Evolutionary conservation across 1,140 invertebrate species (phyloP), one percentile per base, ranked within the genome.

Genomic region (Polypedilum vanderplanki): DNA sequence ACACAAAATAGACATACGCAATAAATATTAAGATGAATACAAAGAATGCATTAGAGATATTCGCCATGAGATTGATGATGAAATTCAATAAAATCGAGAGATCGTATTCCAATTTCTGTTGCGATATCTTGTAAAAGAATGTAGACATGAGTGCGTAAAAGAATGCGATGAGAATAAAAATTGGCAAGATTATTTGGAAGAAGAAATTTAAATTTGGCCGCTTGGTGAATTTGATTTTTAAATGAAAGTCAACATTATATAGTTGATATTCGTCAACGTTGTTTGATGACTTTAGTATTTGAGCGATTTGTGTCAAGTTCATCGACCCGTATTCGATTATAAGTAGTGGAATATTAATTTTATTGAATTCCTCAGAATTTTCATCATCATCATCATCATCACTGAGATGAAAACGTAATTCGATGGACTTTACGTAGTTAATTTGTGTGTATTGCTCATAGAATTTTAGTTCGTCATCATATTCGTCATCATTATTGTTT

Each of bases 21-120:
- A 73, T 67, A n/a, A 75, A 64, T 1, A 82, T 9, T 1, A 81
- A 41, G 0, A 76, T 77, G 1, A 77, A 77, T 9, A 74, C 64
- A 24, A 83, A 76, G 9, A 82, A 57, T 0, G 80, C 80, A 73
- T 78, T 75, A 0, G 80, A 78, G 33, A 79, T 76, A 77, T 82
- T 78, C 15, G 77, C 77, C 9, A 78, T 75, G 9, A 82, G 67
- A 7, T 81, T 78, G 0, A 81, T 74, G 1, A 82, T 75, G 12
- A 82, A 78, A 41, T 82, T 79, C 7, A 80, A 7, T 0, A 83
- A 75, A 73, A 77, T 78, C 17, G 73, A 75, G 7, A 77, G 75
- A 70, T 82, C 78, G 73, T 40, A 75, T 41, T 75, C 67, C 9
- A 46, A 41, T 64, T 75, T 40, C 41, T 20, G 70, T 7, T 79